phyloP scores from a whole-genome alignment of 2,113 vertebrate species.

The Hippopotamus amphibius region DNA sequence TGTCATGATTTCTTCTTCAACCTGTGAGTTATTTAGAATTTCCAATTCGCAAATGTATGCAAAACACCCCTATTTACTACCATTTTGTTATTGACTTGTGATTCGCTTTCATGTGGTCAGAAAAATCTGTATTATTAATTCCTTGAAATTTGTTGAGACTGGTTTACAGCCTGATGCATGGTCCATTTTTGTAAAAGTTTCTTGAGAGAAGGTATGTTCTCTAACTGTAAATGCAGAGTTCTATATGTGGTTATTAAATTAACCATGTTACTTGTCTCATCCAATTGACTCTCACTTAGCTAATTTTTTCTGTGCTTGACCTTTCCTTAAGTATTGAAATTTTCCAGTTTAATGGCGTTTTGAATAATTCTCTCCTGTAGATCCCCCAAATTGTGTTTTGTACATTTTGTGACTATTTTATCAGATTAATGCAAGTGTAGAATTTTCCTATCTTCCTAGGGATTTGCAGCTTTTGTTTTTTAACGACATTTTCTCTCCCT shows the following conservation, averaged over 20 bases:
- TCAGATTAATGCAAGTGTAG: not conserved
- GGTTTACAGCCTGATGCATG: not conserved
- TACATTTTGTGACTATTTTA: not conserved
- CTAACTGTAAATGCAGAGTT: not conserved
- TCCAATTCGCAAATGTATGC: not conserved
- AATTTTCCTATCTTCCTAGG: not conserved
- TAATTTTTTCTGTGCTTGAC: too few species aligned
- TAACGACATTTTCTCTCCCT: not conserved
- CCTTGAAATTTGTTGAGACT: not conserved
- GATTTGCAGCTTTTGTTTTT: not conserved
- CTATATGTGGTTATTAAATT: too few species aligned
- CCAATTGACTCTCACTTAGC: not conserved
- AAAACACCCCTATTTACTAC: not conserved
- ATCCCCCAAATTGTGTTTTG: not conserved
- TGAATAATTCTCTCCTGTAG: not conserved
- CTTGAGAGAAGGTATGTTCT: not conserved
- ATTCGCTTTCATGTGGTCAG: not conserved
- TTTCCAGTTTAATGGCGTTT: not conserved
- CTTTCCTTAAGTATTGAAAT: not conserved
- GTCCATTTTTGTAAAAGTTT: not conserved
- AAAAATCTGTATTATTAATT: not conserved
- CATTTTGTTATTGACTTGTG: not conserved
- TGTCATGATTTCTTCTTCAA: not conserved
- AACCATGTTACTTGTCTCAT: not conserved
- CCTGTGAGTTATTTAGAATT: not conserved